phyloP scores from a whole-genome alignment of 23 tunicate species.

The Corella eumyota region DNA sequence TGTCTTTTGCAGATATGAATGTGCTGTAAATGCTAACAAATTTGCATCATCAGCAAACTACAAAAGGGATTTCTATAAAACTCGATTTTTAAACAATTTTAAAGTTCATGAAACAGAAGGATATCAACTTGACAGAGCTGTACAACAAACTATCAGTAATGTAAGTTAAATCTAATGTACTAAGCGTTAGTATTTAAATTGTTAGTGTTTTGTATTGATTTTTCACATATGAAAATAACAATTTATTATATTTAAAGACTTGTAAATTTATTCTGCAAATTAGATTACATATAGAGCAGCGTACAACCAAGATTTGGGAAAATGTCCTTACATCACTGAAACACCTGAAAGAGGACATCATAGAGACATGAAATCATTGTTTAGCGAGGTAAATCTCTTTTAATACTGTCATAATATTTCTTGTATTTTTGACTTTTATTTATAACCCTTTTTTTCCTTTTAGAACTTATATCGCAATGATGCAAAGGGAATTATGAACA shows the following conservation, averaged over 20 bases:
- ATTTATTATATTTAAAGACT: background rate
- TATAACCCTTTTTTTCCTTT: background rate
- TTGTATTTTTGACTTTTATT: background rate
- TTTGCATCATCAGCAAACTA: conserved; percentile 69
- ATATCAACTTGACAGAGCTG: conserved; percentile 53
- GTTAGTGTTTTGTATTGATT: background rate
- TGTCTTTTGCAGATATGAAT: conserved; percentile 60
- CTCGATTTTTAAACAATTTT: conserved; percentile 45
- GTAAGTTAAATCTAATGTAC: conserved; percentile 28
- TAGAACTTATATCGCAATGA: conserved; percentile 51
- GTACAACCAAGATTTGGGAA: conserved; percentile 42
- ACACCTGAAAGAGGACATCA: conserved; percentile 67
- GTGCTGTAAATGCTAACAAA: conserved; percentile 56
- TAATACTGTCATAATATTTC: background rate
- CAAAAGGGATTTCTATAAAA: conserved; percentile 49
- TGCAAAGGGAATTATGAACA: conserved; percentile 61
- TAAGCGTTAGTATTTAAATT: background rate
- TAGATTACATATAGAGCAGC: conserved; percentile 81
- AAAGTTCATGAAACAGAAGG: conserved; percentile 87
- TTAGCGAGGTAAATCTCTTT: conserved; percentile 54
- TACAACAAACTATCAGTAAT: conserved; percentile 69
- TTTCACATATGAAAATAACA: background rate
- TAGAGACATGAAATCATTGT: conserved; percentile 39
- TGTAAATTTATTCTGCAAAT: background rate
- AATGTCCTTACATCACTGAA: conserved; percentile 83